Base-by-base conservation (phyloP, 1,140 invertebrate genomes). In the Papilio polytes region DNA sequence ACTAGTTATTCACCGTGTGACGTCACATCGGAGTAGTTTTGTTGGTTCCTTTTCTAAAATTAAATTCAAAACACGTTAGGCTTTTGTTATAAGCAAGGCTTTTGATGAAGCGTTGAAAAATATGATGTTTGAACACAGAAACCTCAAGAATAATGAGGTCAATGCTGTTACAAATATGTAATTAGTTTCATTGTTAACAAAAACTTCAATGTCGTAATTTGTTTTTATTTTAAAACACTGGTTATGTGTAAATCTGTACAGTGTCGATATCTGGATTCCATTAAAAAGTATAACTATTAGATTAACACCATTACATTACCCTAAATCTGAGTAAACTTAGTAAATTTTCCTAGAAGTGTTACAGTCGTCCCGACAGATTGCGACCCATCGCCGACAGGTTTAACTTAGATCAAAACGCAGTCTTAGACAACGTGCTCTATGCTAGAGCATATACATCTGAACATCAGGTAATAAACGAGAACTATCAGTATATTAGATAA, bases 391-490 rank as follows among this genome's bases (percentile, higher is more conserved):
- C 97, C 74, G 97, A 97, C 85, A 95, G 97, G 89, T 98, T 97
- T 89, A 96, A 97, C 86, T 94, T 98, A 80, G 97, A 98, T 86
- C 96, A 97, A 89, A 96, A 95, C 84, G 96, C 96, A 63, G 97
- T 98, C 18, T 89, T 98, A 81, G 97, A 98, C 82, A 98, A 98
- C 93, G 97, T 98, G 63, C 91, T 98, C 0, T 98, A 98, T 92
- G 97, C 97, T 26, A 95, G 97, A 85, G 97, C 97, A 53, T 98
- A 97, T 86, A 98, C 97, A 78, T 97, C 97, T 83, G 98, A 98
- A 91, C 97, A 98, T 92, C 97, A 98, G 94, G 95, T 95, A 85
- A 80, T 22, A 63, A 3, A 31, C 26, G 1, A 70, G 1, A 70
- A 7, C 22, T 36, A 31, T 15, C 2, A 6, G 22, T 26, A 63